A percentile compares a stretch with the other conserved stretches of the same genome.
phyloP scores from a whole-genome alignment of 2,888 invertebrate genomes.

The Scrobipalpa costella region DNA sequence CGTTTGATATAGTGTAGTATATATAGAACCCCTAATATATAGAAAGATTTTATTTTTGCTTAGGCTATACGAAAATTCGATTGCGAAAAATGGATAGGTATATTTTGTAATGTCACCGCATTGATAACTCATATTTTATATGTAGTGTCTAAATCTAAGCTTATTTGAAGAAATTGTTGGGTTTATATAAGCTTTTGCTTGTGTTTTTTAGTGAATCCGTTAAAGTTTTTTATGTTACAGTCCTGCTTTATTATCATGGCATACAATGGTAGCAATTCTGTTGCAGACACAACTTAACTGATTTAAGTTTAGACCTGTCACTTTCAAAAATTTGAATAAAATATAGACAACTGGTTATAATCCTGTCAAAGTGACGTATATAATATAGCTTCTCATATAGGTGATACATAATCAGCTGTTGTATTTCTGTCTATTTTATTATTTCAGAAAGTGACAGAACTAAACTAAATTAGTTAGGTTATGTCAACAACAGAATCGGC shows the following conservation, averaged over 20 bases:
- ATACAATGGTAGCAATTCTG: neutral
- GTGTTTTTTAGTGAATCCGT: neutral
- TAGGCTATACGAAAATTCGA: constrained; percentile 69
- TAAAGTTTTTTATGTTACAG: neutral
- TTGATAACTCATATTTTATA: constrained; percentile 53
- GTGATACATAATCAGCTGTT: too few species aligned
- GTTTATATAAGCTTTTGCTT: constrained; percentile 36
- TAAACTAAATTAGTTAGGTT: too few species aligned
- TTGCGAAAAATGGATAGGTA: constrained; percentile 68
- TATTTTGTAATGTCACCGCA: constrained; percentile 75
- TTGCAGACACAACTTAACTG: too few species aligned
- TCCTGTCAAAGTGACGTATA: too few species aligned
- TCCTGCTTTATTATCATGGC: constrained; percentile 1
- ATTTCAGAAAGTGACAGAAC: too few species aligned
- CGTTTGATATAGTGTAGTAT: constrained; percentile 43
- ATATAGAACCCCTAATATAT: constrained; percentile 57
- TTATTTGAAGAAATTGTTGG: constrained; percentile 52
- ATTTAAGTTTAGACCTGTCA: too few species aligned
- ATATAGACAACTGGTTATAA: too few species aligned
- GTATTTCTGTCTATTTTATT: too few species aligned
- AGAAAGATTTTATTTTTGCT: constrained; percentile 79
- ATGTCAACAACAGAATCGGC: too few species aligned
- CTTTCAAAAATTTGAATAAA: too few species aligned
- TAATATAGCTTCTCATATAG: too few species aligned
- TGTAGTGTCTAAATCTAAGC: constrained; percentile 58